Percentiles rank a stretch among this genome's conserved stretches.
Conservation (phyloP, 2,888 invertebrate genomes). For the Heteromurus nitidus region DNA sequence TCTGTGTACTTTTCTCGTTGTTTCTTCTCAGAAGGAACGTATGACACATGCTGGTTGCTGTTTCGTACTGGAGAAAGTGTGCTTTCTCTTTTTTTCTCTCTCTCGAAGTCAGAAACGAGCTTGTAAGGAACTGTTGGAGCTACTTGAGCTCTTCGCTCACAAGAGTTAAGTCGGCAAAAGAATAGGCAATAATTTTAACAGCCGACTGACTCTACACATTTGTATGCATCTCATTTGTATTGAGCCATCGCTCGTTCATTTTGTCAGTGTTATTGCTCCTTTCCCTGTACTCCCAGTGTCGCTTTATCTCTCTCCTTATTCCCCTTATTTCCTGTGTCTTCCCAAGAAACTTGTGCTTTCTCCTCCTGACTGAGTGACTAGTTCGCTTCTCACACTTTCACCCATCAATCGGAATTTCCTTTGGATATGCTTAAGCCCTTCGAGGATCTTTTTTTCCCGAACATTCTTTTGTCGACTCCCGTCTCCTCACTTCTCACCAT, state of each 20-base stretch:
- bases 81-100: background rate
- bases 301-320: constrained; percentile 40
- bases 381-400: constrained; percentile 26
- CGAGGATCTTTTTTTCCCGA: background rate
- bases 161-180: background rate
- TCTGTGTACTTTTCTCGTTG: background rate
- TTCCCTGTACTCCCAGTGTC: constrained; percentile 30
- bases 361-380: constrained; percentile 23
- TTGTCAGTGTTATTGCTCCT: constrained; percentile 57
- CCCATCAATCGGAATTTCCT: constrained; percentile 56
- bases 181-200: constrained; percentile 49
- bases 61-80: no score
- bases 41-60: no score
- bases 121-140: constrained; percentile 6
- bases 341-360: background rate
- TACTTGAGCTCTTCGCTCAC: background rate
- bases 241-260: constrained; percentile 51
- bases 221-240: constrained; percentile 63
- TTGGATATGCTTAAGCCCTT: constrained; percentile 25
- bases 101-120: background rate
- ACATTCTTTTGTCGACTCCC: constrained; percentile 8
- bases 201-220: constrained; percentile 37
- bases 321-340: constrained; percentile 18
- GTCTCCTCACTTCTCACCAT: constrained; percentile 27
- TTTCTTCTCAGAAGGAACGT: no score